Conservation (phyloP, 53 echinoderm and acorn worm species). For the Echinarachnius parma region DNA sequence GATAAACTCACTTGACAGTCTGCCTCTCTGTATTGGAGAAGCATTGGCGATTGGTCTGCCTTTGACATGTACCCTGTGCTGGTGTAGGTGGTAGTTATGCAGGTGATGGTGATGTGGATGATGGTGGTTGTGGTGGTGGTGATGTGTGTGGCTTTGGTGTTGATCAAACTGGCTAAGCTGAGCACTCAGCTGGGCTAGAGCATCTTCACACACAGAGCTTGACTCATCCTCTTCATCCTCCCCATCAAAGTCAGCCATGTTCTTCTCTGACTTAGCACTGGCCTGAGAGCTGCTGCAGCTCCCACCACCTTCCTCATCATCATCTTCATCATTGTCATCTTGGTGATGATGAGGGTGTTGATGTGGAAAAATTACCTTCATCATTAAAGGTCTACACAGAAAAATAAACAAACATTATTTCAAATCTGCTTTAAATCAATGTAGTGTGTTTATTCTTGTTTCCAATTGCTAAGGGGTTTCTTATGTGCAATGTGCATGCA, state of each 20-base stretch:
- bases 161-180: slow-evolving; percentile 67
- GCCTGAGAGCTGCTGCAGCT: slow-evolving; percentile 86
- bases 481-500: too few relatives aligned
- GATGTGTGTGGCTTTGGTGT: slow-evolving; percentile 52
- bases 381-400: slow-evolving; percentile 38
- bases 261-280: slow-evolving; percentile 88
- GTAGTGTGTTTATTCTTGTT: too few relatives aligned
- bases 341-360: slow-evolving; percentile 38
- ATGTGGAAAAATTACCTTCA: slow-evolving; percentile 37
- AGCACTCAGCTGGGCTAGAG: slow-evolving; percentile 68
- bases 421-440: too few relatives aligned
- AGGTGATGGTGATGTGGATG: slow-evolving; percentile 50
- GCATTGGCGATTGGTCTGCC: slow-evolving; percentile 55
- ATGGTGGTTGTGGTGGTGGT: slow-evolving; percentile 49
- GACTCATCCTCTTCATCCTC: slow-evolving; percentile 76
- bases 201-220: slow-evolving; percentile 64
- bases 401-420: too few relatives aligned
- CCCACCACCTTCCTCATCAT: slow-evolving; percentile 59
- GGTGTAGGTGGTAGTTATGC: slow-evolving; percentile 31
- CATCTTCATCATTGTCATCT: slow-evolving; percentile 41
- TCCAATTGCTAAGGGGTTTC: too few relatives aligned
- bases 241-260: slow-evolving; percentile 92
- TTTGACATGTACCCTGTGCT: slow-evolving; percentile 16
- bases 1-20: slow-evolving; percentile 68
- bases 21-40: slow-evolving; percentile 58